These are phyloP conservation scores for Harpagifer antarcticus DNA, from an alignment of 2,797 vertebrate species.

Conservation along the genomic window DNA sequence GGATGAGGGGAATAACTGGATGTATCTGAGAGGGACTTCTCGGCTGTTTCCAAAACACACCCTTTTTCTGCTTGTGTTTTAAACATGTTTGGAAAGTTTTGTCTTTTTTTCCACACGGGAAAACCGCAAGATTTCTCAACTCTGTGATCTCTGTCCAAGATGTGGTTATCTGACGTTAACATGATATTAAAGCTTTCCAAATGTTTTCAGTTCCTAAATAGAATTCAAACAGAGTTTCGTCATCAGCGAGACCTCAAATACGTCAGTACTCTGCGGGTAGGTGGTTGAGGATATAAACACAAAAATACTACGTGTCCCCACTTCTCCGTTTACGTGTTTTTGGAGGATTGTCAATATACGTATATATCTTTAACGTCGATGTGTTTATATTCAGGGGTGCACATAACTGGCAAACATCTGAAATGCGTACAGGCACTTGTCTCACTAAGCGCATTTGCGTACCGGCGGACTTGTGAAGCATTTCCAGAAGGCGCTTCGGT, in stretches of 20 bases:
- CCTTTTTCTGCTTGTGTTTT: constrained; percentile 12
- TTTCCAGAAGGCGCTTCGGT: too few species aligned
- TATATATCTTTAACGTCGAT: too few species aligned
- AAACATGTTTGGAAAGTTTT: constrained; percentile 14
- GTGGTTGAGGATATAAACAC: not conserved
- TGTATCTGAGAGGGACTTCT: constrained; percentile 20
- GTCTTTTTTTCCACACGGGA: too few species aligned
- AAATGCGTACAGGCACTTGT: too few species aligned
- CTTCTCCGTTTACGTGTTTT: not conserved
- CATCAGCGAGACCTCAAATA: not conserved
- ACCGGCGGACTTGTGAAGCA: too few species aligned
- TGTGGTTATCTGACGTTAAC: constrained; percentile 22
- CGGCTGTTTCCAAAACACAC: constrained; percentile 33
- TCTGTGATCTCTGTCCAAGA: constrained; percentile 3
- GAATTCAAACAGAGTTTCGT: constrained; percentile 7
- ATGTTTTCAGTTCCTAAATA: constrained; percentile 28
- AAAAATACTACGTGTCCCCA: not conserved
- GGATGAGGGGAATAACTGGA: constrained; percentile 40
- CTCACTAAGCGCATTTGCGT: too few species aligned
- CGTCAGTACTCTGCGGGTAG: constrained; percentile 4
- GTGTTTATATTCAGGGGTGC: too few species aligned
- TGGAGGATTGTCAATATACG: too few species aligned
- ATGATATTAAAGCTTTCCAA: not conserved
- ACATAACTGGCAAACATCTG: too few species aligned
- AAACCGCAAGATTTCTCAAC: constrained; percentile 19